Evolutionary conservation across 2,113 vertebrate genomes (phyloP).

Genomic region (Agapornis roseicollis): DNA sequence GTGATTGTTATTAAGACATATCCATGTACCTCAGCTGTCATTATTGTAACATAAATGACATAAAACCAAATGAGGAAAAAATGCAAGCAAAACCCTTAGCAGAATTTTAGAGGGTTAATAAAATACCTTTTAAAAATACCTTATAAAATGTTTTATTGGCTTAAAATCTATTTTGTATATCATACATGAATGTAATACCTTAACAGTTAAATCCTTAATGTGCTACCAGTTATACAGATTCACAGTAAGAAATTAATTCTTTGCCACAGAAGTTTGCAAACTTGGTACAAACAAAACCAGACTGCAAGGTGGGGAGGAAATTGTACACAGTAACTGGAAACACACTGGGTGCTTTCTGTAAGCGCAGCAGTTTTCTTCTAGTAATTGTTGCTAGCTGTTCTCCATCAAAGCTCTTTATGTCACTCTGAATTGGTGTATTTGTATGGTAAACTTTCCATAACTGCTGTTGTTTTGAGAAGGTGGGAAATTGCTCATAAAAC

Average conservation of each 20-base stretch:
- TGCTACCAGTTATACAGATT: neutral
- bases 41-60: neutral
- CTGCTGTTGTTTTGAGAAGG: neutral
- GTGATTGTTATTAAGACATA: neutral
- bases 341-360: neutral
- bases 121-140: neutral
- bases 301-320: neutral
- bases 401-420: neutral
- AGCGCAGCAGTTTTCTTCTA: neutral
- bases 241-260: neutral
- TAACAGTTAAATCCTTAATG: neutral
- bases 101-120: neutral
- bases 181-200: neutral
- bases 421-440: neutral
- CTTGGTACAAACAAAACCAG: neutral
- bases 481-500: neutral
- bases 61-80: neutral
- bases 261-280: neutral
- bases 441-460: neutral
- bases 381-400: neutral
- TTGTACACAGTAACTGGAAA: neutral
- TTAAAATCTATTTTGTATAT: neutral
- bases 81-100: neutral
- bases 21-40: fast-evolving
- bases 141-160: neutral